Base-by-base conservation (phyloP, 1,140 invertebrate species). In the Chymomyza costata region DNA sequence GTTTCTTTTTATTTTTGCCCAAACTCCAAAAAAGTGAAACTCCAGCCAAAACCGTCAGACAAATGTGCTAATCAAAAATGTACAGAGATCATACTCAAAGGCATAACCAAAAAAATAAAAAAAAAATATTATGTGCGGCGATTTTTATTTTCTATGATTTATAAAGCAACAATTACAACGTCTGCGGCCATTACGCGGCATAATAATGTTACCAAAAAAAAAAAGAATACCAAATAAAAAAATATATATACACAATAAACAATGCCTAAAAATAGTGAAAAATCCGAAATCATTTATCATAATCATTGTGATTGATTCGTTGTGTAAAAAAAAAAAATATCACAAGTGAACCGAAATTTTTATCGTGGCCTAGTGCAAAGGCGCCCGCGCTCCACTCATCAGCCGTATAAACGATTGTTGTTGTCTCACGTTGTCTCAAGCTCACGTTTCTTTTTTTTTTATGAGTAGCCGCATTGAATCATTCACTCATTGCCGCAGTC, bases 241-340 rank as follows among this genome's bases (percentile, higher is more conserved):
- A n/a, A 37, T 19, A 46, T 15, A 59, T 19, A 53, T 3, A 41
- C 44, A 46, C 21, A 37, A 34, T 8, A 43, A 40, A 64, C 58
- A 69, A 61, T 44, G 40, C 13, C 18, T 54, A 60, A 65, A 78
- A 70, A 58, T 68, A 76, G 61, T 74, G 70, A 78, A 78, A 73
- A 80, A 61, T 28, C 55, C 49, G 47, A 80, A 70, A 76, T 82
- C 78, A 82, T 82, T 82, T 82, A 82, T 82, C 78, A 82, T 82
- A 82, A 82, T 82, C 78, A 82, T 71, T 71, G 67, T 78, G 78
- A 82, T 82, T 82, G 78, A 82, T 82, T 82, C 67, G 78, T 82
- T 76, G 66, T 55, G 71, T 81, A 80, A 78, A 73, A 52, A 52
- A 47, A 41, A 78, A 71, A 73, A 34, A 13, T 80, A 80, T 67